Conservation (phyloP, 2,113 vertebrate genomes). For the Pterophyllum scalare region DNA sequence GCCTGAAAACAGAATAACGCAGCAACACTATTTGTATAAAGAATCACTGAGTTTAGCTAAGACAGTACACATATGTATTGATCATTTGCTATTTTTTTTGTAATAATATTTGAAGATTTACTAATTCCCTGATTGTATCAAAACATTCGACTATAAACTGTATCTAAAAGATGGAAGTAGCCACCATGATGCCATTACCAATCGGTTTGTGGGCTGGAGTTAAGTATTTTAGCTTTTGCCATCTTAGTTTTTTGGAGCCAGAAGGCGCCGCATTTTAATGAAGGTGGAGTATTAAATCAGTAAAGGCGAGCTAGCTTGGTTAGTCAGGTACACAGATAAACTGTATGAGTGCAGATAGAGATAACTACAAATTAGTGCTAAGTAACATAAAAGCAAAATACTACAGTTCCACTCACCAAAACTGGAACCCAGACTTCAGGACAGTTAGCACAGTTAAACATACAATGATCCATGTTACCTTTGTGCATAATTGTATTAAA, state of each 20-base stretch:
- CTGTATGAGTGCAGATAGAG: neutral
- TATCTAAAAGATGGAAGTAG: neutral
- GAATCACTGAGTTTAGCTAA: neutral
- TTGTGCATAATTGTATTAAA: too few species aligned
- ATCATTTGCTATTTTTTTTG: neutral
- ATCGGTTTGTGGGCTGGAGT: neutral
- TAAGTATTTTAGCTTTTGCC: neutral
- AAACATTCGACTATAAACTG: neutral
- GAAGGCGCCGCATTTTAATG: neutral
- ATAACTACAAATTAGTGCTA: neutral
- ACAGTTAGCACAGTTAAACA: too few species aligned
- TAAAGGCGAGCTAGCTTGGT: neutral
- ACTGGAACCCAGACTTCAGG: too few species aligned
- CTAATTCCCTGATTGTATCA: neutral
- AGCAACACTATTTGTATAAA: neutral
- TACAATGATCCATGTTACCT: too few species aligned
- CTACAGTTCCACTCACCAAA: too few species aligned
- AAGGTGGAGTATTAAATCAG: neutral
- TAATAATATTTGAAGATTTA: neutral
- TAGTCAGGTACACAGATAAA: neutral
- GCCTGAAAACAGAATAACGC: slow-evolving; percentile 19
- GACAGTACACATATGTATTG: neutral
- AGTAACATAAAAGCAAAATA: neutral
- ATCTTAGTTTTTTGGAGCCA: neutral
- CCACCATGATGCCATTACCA: neutral